Evolutionary conservation across 2,113 vertebrate species (phyloP).

Genomic region (Oncorhynchus kisutch): DNA sequence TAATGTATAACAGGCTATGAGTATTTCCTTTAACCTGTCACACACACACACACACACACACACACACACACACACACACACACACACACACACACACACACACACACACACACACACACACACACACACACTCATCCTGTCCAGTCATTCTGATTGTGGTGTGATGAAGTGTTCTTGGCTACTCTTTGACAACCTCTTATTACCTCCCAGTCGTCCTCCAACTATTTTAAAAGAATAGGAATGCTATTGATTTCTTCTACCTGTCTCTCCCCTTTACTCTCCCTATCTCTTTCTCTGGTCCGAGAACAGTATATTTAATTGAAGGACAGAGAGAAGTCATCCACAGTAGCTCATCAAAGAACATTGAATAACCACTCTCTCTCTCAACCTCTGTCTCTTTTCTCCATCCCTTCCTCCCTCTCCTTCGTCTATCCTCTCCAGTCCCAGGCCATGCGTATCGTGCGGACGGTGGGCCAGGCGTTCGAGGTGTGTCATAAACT

Average conservation of each 20-base stretch:
- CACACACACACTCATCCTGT: background rate
- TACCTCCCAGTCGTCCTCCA: background rate
- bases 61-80: too few relatives aligned
- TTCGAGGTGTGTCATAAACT: constrained; percentile 98
- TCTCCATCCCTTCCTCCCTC: background rate
- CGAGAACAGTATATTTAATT: too few relatives aligned
- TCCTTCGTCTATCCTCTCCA: constrained; percentile 44
- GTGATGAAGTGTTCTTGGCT: background rate
- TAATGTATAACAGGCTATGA: too few relatives aligned
- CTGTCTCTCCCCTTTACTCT: background rate
- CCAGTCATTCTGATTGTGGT: background rate
- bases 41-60: too few relatives aligned
- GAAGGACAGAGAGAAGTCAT: too few relatives aligned
- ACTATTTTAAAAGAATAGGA: background rate
- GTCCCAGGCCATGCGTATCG: constrained; percentile 97
- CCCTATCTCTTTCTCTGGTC: background rate
- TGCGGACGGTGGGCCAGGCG: constrained; percentile 92
- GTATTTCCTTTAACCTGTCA: too few relatives aligned
- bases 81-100: too few relatives aligned
- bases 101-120: background rate
- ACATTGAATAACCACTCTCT: too few relatives aligned
- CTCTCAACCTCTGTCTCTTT: background rate
- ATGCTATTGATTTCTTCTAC: background rate
- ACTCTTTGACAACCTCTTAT: background rate
- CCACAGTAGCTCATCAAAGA: too few relatives aligned